Conservation (phyloP, 30 jellyfish, hydroid and myxozoan species). For the Euphysa ruthae region DNA sequence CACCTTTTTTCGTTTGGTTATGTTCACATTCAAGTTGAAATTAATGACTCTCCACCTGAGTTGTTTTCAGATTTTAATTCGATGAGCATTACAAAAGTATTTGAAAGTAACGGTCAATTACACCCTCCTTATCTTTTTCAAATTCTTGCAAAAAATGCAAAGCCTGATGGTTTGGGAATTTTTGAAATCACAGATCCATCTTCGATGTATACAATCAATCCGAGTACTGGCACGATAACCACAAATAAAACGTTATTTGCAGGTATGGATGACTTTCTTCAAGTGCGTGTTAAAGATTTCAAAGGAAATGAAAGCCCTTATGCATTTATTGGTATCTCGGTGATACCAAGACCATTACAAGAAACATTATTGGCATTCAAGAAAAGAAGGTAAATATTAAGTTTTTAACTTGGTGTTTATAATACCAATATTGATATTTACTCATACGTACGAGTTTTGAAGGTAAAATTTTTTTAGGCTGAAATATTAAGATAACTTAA, state of each 20-base stretch:
- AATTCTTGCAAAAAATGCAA: background rate
- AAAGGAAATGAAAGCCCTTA: background rate
- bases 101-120: slow-evolving; percentile 11
- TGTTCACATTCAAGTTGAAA: background rate
- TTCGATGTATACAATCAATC: background rate
- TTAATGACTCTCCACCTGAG: background rate
- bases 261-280: background rate
- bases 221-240: slow-evolving; percentile 19
- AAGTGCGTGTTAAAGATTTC: background rate
- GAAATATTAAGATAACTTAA: too few relatives aligned
- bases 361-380: slow-evolving; percentile 5
- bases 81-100: background rate
- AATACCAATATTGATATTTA: too few relatives aligned
- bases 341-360: background rate
- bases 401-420: too few relatives aligned
- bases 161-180: background rate
- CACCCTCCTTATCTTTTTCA: slow-evolving; percentile 34
- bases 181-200: background rate
- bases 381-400: slow-evolving; percentile 5
- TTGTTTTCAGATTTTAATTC: background rate
- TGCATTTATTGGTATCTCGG: background rate
- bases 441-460: too few relatives aligned
- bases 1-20: slow-evolving; percentile 9
- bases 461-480: too few relatives aligned
- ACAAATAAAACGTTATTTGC: background rate